Percentiles rank a stretch among this genome's conserved stretches.
phyloP scores from a whole-genome alignment of 2,113 vertebrate species.

The Tricholaema leucomelas region DNA sequence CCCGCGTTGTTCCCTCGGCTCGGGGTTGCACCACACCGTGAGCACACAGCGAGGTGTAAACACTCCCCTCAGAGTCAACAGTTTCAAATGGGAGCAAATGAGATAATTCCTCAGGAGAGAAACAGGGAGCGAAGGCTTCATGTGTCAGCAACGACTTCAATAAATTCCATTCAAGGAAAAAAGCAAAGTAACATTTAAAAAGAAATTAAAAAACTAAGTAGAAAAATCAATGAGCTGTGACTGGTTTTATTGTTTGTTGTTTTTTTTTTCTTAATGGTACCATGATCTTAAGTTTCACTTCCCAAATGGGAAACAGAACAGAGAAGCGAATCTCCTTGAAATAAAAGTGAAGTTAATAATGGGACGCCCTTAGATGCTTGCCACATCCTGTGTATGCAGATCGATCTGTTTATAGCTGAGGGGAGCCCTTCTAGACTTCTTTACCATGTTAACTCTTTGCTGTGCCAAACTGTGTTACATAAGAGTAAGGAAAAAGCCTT shows the following conservation, averaged over 20 bases:
- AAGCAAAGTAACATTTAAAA: constrained; percentile 70
- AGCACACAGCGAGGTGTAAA: not conserved
- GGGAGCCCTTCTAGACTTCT: constrained; percentile 58
- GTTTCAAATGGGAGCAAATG: constrained; percentile 27
- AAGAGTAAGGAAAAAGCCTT: not conserved
- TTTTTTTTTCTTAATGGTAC: constrained; percentile 64
- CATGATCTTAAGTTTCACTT: constrained; percentile 78
- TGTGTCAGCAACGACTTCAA: constrained; percentile 52
- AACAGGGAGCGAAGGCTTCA: constrained; percentile 11
- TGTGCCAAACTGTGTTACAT: constrained; percentile 5
- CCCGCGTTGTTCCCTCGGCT: not conserved
- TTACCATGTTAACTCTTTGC: constrained; percentile 64
- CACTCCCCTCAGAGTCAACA: constrained; percentile 31
- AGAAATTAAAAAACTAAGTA: constrained; percentile 56
- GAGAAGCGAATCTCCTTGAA: constrained; percentile 81
- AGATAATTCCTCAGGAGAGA: constrained; percentile 41
- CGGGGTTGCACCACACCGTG: not conserved
- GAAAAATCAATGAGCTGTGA: constrained; percentile 76
- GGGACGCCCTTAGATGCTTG: constrained; percentile 66
- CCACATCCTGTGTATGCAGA: constrained; percentile 79
- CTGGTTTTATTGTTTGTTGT: constrained; percentile 62
- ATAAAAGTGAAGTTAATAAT: constrained; percentile 82
- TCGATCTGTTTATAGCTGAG: constrained; percentile 66
- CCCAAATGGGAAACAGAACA: constrained; percentile 78
- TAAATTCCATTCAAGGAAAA: constrained; percentile 50